A percentile compares a stretch with the other conserved stretches of the same genome.
phyloP scores from a whole-genome alignment of 2,113 vertebrate genomes.

The Melanostigma gelatinosum region DNA sequence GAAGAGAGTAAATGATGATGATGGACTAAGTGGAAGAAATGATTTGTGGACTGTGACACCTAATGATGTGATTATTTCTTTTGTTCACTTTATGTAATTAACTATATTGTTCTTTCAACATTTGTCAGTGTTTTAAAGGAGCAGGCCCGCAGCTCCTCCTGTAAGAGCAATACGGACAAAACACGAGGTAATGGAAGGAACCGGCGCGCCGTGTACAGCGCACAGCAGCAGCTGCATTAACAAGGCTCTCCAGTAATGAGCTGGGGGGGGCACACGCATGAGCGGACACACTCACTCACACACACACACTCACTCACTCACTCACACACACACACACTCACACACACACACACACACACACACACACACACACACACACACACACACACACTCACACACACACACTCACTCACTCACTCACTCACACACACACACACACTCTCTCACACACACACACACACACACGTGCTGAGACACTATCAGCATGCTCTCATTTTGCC shows the following conservation, averaged over 20 bases:
- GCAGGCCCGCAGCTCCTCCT: constrained; percentile 23
- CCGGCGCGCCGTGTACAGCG: constrained; percentile 39
- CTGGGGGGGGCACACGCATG: constrained; percentile 52
- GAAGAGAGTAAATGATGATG: neutral
- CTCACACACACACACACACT: too few relatives aligned
- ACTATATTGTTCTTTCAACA: constrained; percentile 42
- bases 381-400: constrained; percentile 29
- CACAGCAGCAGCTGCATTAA: constrained; percentile 55
- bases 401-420: constrained; percentile 16
- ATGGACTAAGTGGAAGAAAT: neutral
- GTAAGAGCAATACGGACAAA: constrained; percentile 25
- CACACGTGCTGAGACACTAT: constrained; percentile 36
- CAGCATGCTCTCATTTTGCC: constrained; percentile 55
- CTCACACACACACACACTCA: constrained; percentile 25
- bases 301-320: too few relatives aligned
- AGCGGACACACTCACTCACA: constrained; percentile 41
- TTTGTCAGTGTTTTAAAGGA: constrained; percentile 36
- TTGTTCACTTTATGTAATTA: constrained; percentile 29
- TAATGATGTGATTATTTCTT: constrained; percentile 29
- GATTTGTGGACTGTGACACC: constrained; percentile 2
- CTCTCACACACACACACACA: constrained; percentile 31
- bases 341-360: constrained; percentile 12
- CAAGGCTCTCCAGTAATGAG: constrained; percentile 65
- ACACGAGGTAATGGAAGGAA: constrained; percentile 58
- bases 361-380: constrained; percentile 13